Evolutionary conservation across 2,797 vertebrate genomes (phyloP), one percentile per base, ranked within the genome.

Genomic region (Chrysocyon brachyurus): DNA sequence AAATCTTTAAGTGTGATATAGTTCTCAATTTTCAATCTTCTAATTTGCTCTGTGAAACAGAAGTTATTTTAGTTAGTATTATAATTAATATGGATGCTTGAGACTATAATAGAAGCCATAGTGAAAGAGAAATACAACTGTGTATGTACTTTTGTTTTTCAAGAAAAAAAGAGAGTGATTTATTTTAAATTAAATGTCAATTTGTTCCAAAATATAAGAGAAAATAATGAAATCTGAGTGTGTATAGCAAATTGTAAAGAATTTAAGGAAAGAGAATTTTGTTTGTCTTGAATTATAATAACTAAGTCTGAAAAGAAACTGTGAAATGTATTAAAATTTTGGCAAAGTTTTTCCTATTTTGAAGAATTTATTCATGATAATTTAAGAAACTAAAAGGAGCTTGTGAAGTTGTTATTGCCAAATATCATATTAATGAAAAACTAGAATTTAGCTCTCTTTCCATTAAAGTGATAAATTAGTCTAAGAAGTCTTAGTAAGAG

Each of bases 51-150:
- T 73, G 36, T 2, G 5, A 95, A 94, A 75, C 16, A 82, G 16
- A 95, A 84, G 31, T 19, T 92, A 57, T 17, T 75, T 95, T 92
- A 73, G 52, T 83, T 97, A 92, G 78, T 95, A 94, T 36, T 64
- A 78, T 72, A 87, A 92, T 90, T 92, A 96, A 52, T 70, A 8
- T 22, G 36, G 1, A 10, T 95, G 10, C 26, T 90, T 83, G 46
- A 78, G 40, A 90, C 33, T 61, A 26, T 49, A 64, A 5, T 16
- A 56, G 64, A 33, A 49, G 40, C 33, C 79, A 33, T 26, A 59
- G n/a, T 28, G 28, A 84, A 57, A 84, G 11, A 54, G 52, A 91
- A 87, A 79, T 73, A 82, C 9, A 86, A 73, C 6, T 33, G 14
- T 31, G 10, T 0, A 31, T 49, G 10, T 49, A 33, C 33, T 75